These are phyloP conservation scores for Octopus bimaculoides DNA, from an alignment of 1,140 invertebrate species.

Conservation along the genomic window DNA sequence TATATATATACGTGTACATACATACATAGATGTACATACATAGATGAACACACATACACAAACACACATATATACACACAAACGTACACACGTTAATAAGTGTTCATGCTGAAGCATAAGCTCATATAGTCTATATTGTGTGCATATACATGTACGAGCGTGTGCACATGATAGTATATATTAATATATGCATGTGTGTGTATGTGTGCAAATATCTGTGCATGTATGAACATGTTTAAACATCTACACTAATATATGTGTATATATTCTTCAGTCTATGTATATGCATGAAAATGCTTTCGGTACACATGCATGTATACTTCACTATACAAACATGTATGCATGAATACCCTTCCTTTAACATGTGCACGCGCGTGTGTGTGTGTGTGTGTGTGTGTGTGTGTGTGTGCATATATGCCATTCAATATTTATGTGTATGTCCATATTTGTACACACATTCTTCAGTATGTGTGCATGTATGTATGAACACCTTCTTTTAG, in stretches of 20 bases:
- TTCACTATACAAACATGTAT: not conserved
- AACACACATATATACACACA: slow-evolving; percentile 6
- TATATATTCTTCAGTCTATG: not conserved
- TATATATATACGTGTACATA: not conserved
- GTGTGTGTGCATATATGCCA: not conserved
- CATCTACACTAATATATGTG: not conserved
- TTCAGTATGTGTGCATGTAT: too few relatives aligned
- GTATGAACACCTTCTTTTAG: too few relatives aligned
- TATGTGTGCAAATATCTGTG: not conserved
- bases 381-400: too few relatives aligned
- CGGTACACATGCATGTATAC: not conserved
- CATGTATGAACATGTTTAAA: not conserved
- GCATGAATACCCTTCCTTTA: not conserved
- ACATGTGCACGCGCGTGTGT: not conserved
- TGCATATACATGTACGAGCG: too few relatives aligned
- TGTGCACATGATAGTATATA: not conserved
- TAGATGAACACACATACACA: slow-evolving; percentile 14
- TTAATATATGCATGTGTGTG: not conserved
- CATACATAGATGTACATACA: slow-evolving; percentile 8
- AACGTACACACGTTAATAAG: too few relatives aligned
- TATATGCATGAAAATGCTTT: not conserved
- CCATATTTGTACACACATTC: not conserved
- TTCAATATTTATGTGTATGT: not conserved
- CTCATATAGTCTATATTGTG: too few relatives aligned
- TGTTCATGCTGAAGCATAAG: too few relatives aligned